These are phyloP conservation scores for Drosophila ustulata DNA, from an alignment of 2,888 invertebrate genomes.

Conservation along the genomic window DNA sequence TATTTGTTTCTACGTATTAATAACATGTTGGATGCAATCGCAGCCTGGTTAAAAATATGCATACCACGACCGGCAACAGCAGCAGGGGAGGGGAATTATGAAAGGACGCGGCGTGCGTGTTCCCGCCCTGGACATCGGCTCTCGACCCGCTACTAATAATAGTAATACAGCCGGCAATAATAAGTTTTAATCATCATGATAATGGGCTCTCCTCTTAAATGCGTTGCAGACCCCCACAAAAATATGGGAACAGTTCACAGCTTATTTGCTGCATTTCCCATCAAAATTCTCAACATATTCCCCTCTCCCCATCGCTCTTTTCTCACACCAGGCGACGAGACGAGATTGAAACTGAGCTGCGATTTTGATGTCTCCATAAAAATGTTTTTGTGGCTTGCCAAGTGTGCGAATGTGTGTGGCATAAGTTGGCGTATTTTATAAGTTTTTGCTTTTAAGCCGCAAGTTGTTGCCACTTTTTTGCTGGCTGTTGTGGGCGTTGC, in stretches of 20 bases:
- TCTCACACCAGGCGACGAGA: slow-evolving; percentile 38
- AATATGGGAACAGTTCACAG: slow-evolving; percentile 41
- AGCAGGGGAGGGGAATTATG: slow-evolving; percentile 52
- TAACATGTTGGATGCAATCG: slow-evolving; percentile 79
- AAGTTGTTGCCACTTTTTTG: no score
- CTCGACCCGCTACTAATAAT: slow-evolving; percentile 64
- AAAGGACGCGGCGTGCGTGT: slow-evolving; percentile 77
- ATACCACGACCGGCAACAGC: slow-evolving; percentile 42
- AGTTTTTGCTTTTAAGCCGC: slow-evolving; percentile 53
- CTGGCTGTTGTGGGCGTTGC: slow-evolving; percentile 59
- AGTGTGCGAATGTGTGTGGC: slow-evolving; percentile 30
- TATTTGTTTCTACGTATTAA: slow-evolving; percentile 82
- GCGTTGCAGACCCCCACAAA: slow-evolving; percentile 27
- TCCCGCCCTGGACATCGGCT: slow-evolving; percentile 56
- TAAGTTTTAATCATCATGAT: slow-evolving; percentile 81
- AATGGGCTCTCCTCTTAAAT: slow-evolving; percentile 68
- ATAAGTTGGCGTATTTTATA: slow-evolving; percentile 62
- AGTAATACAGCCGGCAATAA: slow-evolving; percentile 77
- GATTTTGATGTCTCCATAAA: slow-evolving; percentile 76
- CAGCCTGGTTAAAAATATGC: slow-evolving; percentile 77
- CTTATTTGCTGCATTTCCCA: slow-evolving; percentile 34
- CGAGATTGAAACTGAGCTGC: slow-evolving; percentile 1
- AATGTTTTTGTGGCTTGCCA: slow-evolving; percentile 27
- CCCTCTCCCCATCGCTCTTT: slow-evolving; percentile 13
- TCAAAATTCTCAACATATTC: slow-evolving; percentile 24